Evolutionary conservation across 2,113 vertebrate species (phyloP).

Genomic region (Cepphus grylle): DNA sequence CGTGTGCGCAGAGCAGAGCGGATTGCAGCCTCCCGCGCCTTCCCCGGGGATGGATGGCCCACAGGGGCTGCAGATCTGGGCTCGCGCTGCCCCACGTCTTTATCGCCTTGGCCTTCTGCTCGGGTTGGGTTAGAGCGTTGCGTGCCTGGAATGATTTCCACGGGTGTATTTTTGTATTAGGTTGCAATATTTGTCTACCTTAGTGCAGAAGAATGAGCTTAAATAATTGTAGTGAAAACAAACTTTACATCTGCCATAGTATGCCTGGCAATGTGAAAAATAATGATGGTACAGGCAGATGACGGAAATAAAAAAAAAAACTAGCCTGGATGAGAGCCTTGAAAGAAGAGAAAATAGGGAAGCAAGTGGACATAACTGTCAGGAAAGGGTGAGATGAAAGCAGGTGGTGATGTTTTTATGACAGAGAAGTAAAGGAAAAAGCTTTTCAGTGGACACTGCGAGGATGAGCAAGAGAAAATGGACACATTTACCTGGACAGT

Average conservation of each 20-base stretch:
- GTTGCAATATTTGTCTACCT: background rate
- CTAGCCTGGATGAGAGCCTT: background rate
- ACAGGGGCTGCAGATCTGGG: background rate
- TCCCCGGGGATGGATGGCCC: fast-evolving
- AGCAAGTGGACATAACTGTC: background rate
- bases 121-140: background rate
- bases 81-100: fast-evolving
- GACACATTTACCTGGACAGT: background rate
- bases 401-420: background rate
- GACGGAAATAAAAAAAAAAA: background rate
- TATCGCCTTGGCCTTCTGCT: background rate
- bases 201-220: background rate
- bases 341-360: background rate
- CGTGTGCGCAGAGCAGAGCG: fast-evolving
- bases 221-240: background rate
- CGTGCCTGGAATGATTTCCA: background rate
- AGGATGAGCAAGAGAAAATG: background rate
- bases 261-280: background rate
- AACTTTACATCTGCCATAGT: background rate
- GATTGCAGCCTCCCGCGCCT: background rate
- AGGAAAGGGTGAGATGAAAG: background rate
- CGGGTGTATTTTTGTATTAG: background rate
- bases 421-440: background rate
- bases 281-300: background rate
- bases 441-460: background rate